Percentiles rank a stretch among this genome's conserved stretches.
These are phyloP conservation scores for Drosophila oshimai DNA, from an alignment of 1,140 invertebrate species.

Conservation along the genomic window DNA sequence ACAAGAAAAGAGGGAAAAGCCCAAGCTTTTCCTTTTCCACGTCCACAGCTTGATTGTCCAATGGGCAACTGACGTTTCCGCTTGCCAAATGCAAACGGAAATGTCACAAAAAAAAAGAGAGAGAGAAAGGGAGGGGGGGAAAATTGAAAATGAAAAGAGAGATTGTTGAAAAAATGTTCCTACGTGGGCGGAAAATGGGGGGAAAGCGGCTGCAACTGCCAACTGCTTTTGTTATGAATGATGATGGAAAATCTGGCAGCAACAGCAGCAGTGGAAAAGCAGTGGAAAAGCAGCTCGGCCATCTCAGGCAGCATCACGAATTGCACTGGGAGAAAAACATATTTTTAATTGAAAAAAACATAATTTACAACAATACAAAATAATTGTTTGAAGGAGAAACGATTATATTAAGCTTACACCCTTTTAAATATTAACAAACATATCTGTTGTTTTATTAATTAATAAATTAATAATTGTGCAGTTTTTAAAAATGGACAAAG, in stretches of 20 bases:
- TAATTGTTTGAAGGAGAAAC: too few species aligned
- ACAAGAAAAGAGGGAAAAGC: constrained; percentile 22
- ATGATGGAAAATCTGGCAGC: constrained; percentile 78
- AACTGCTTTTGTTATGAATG: constrained; percentile 80
- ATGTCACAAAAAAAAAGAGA: constrained; percentile 54
- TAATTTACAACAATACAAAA: too few species aligned
- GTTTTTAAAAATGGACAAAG: too few species aligned
- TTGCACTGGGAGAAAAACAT: constrained; percentile 20
- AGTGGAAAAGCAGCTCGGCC: constrained; percentile 18
- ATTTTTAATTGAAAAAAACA: too few species aligned
- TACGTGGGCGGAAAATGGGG: not conserved
- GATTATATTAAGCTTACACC: too few species aligned
- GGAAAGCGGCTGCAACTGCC: constrained; percentile 65
- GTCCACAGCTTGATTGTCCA: constrained; percentile 73
- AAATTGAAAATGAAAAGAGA: constrained; percentile 30
- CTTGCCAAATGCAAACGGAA: constrained; percentile 79
- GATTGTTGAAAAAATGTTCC: constrained; percentile 41
- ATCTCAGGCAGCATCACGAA: constrained; percentile 26
- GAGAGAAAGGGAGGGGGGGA: constrained; percentile 5
- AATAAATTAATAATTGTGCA: too few species aligned
- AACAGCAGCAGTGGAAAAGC: constrained; percentile 45
- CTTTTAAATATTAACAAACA: too few species aligned
- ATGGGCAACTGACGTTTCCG: constrained; percentile 76
- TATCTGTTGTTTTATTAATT: too few species aligned
- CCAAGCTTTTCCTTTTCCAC: constrained; percentile 32